phyloP scores from a whole-genome alignment of 2,797 vertebrate species.

The Channallabes apus region DNA sequence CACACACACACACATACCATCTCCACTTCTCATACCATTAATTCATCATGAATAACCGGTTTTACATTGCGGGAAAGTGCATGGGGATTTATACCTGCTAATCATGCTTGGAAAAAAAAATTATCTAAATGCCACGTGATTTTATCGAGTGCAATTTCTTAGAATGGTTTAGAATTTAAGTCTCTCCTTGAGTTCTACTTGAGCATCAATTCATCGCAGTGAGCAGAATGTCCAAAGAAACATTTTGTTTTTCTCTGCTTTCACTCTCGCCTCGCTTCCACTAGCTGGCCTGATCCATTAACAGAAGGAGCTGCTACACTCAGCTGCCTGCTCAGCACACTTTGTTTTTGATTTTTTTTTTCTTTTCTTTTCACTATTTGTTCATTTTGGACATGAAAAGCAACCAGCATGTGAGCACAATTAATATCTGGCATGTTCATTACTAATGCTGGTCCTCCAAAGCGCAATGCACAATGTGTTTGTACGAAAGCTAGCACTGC shows the following conservation, averaged over 20 bases:
- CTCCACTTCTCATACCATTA: neutral
- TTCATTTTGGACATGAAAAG: neutral
- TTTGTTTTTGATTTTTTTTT: neutral
- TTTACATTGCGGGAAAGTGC: neutral
- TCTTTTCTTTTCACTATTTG: too few relatives aligned
- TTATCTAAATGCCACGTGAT: neutral
- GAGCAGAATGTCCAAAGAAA: neutral
- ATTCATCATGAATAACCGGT: neutral
- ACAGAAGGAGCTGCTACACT: neutral
- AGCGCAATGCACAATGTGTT: too few relatives aligned
- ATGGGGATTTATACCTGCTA: too few relatives aligned
- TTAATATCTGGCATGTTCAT: neutral
- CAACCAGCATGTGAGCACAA: neutral
- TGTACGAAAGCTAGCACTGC: neutral
- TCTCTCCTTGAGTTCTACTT: neutral
- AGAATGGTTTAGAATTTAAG: neutral
- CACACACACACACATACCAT: neutral
- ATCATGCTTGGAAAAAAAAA: too few relatives aligned
- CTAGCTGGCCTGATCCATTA: neutral
- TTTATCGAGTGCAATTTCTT: neutral
- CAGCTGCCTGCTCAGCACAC: conserved; percentile 11
- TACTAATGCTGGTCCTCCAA: neutral
- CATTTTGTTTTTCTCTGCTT: neutral
- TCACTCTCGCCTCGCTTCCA: neutral
- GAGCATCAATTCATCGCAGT: neutral